Evolutionary conservation across 1,140 invertebrate species (phyloP), one percentile per base, ranked within the genome.

Genomic region (Nasonia longicornis): DNA sequence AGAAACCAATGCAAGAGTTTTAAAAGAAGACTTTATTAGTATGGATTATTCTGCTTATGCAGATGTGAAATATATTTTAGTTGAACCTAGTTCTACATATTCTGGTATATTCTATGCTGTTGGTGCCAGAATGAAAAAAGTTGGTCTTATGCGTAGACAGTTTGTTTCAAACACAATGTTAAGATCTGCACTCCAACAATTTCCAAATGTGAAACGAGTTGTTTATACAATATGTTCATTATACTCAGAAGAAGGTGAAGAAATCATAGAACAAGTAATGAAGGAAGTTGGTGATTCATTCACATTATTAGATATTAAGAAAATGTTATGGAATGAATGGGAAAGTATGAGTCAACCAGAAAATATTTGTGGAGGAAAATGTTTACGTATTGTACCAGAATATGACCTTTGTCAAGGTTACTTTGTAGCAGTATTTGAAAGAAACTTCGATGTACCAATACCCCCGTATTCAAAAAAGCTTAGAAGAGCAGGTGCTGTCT

Each of bases 151-250:
- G 96, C 67, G 86, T 0, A 89, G 91, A 29, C 95, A 52, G 94
- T 93, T 16, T 94, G 14, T 99, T 82, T 98, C 99, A 92, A 94
- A 94, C 31, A 94, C 95, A 85, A 93, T 99, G 71, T 90, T 99
- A 12, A 93, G 94, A 82, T 95, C 97, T 88, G 97, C 97, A 1
- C 93, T 99, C 84, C 93, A 92, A 26, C 90, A 92, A 3, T 98
- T 98, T 89, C 95, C 97, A 2, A 93, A 93, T 80, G 96, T 95
- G 0, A 95, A 97, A 88, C 91, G 94, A 80, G 93, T 99, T 72
- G 95, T 98, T 8, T 99, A 99, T 88, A 99, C 97, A 22, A 99
- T 98, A 0, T 99, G 98, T 89, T 99, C 98, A 0, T 86, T 98
- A 29, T 93, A 95, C 88, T 91, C 93, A 12, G 94, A 97, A 91